phyloP scores from a whole-genome alignment of 2,797 vertebrate species.

The Myotis myotis region DNA sequence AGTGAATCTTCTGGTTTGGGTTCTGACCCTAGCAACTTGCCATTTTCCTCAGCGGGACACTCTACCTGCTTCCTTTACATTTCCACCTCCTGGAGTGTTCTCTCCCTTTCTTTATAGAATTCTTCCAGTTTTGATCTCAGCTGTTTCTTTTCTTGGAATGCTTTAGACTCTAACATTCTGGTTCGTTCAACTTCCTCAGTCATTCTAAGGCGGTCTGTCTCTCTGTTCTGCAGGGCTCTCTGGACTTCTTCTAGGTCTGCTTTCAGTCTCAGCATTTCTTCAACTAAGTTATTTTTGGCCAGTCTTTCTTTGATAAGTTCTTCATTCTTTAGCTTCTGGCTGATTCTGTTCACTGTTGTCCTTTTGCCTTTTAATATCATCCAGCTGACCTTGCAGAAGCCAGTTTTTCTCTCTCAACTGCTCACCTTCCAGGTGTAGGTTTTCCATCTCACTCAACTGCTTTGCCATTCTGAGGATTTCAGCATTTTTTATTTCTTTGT shows the following conservation, averaged over 20 bases:
- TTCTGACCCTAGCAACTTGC: constrained; percentile 95
- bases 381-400: too few relatives aligned
- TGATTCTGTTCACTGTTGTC: too few relatives aligned
- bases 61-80: constrained; percentile 91
- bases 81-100: constrained; percentile 87
- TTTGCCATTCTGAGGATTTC: constrained; percentile 92
- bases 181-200: constrained; percentile 81
- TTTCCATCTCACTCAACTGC: too few relatives aligned
- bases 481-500: constrained; percentile 90
- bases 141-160: constrained; percentile 86
- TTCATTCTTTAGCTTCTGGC: constrained; percentile 81
- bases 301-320: constrained; percentile 88
- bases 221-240: constrained; percentile 74
- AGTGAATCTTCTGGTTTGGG: constrained; percentile 95
- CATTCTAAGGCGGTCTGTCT: constrained; percentile 73
- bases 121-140: constrained; percentile 86
- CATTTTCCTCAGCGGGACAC: constrained; percentile 93
- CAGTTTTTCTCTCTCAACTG: too few relatives aligned
- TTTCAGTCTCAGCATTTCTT: constrained; percentile 87
- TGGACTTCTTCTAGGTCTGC: constrained; percentile 82
- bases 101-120: constrained; percentile 81
- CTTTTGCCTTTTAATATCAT: too few relatives aligned
- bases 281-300: constrained; percentile 86
- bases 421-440: too few relatives aligned
- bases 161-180: constrained; percentile 83